These are phyloP conservation scores for Amphimallon solstitiale DNA, from an alignment of 2,888 invertebrate genomes.

Conservation along the genomic window DNA sequence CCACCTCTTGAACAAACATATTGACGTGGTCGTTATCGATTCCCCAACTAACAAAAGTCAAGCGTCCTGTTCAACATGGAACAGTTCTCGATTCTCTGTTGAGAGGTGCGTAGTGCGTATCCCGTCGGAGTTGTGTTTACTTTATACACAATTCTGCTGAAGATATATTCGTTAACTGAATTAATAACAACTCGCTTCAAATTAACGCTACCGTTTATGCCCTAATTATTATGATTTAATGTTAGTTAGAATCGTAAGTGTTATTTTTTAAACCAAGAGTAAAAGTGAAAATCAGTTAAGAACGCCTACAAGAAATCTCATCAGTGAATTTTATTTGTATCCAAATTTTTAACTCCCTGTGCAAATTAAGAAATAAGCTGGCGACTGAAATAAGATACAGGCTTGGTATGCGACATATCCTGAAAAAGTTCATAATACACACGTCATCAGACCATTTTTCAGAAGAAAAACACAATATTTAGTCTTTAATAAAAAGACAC, in stretches of 20 bases:
- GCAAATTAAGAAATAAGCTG: constrained; percentile 62
- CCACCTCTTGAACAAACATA: constrained; percentile 11
- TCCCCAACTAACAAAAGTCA: background rate
- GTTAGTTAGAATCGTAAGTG: background rate
- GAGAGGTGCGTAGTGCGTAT: constrained; percentile 6
- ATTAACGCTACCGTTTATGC: no score
- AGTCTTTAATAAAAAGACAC: no score
- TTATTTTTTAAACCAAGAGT: background rate
- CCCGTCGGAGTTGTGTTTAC: background rate
- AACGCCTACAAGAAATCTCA: constrained; percentile 1
- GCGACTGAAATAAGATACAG: constrained; percentile 71
- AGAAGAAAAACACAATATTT: constrained; percentile 63
- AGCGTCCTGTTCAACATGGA: background rate
- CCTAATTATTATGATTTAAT: background rate
- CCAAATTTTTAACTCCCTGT: background rate
- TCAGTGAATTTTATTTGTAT: background rate
- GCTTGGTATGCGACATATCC: constrained; percentile 82
- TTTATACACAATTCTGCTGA: background rate
- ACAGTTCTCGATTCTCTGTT: background rate
- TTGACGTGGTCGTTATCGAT: constrained; percentile 9
- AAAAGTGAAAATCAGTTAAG: constrained; percentile 16
- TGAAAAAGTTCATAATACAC: constrained; percentile 78
- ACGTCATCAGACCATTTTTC: constrained; percentile 83
- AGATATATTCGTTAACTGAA: no score
- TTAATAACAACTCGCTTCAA: no score